phyloP scores from a whole-genome alignment of 2,888 invertebrate genomes.

The Blera fallax region DNA sequence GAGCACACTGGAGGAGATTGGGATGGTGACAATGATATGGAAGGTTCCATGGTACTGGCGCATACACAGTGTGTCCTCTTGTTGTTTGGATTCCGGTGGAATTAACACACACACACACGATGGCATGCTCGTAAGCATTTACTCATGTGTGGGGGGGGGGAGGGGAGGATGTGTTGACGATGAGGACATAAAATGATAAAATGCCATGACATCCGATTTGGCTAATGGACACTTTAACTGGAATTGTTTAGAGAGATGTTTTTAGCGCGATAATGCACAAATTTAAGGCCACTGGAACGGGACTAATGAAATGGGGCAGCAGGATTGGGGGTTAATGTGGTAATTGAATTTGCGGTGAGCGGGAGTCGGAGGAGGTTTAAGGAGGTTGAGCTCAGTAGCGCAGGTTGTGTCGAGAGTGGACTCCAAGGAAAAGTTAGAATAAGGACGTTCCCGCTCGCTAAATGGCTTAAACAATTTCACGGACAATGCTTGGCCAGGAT shows the following conservation, averaged over 20 bases:
- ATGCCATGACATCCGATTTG: constrained; percentile 64
- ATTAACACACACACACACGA: constrained; percentile 36
- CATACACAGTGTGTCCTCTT: constrained; percentile 23
- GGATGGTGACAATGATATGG: constrained; percentile 27
- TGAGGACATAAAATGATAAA: constrained; percentile 63
- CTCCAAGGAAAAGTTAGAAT: too few relatives aligned
- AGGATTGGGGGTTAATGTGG: background rate
- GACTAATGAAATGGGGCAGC: constrained; percentile 17
- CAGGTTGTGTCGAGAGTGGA: too few relatives aligned
- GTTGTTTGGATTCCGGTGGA: constrained; percentile 39
- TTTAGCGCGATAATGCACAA: constrained; percentile 20
- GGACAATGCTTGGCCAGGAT: too few relatives aligned
- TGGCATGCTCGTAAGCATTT: background rate
- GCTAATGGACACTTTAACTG: constrained; percentile 61
- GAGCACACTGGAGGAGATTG: too few relatives aligned
- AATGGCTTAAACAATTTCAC: too few relatives aligned
- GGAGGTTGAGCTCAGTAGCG: background rate
- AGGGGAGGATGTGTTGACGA: constrained; percentile 12
- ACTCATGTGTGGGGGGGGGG: background rate
- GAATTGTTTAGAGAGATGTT: constrained; percentile 30
- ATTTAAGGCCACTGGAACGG: background rate
- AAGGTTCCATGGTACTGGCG: constrained; percentile 11
- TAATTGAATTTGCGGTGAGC: constrained; percentile 6
- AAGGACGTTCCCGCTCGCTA: too few relatives aligned
- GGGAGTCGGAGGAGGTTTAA: too few relatives aligned